Evolutionary conservation across 1,140 invertebrate species (phyloP).

Genomic region (Agrypnia vestita): DNA sequence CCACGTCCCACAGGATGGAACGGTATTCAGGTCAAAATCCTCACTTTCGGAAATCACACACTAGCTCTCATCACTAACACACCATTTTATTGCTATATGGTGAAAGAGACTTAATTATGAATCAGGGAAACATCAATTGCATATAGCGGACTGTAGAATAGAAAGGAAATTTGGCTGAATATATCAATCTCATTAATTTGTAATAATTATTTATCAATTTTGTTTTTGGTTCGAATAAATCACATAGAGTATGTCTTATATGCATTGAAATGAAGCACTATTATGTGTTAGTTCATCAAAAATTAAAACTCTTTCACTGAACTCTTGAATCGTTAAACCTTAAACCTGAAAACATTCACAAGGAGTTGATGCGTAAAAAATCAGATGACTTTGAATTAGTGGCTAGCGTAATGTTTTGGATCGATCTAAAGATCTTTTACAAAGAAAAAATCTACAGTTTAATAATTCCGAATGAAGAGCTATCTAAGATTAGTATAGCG

Average conservation of each 20-base stretch:
- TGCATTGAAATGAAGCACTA: too few species aligned
- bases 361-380: not conserved
- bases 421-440: conserved; percentile 13
- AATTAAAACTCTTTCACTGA: conserved; percentile 16
- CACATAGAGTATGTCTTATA: too few species aligned
- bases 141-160: too few species aligned
- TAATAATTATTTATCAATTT: too few species aligned
- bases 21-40: not conserved
- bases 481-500: conserved; percentile 1
- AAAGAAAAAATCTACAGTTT: conserved; percentile 9
- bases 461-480: not conserved
- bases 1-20: conserved; percentile 43
- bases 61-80: too few species aligned
- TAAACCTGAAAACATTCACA: conserved; percentile 35
- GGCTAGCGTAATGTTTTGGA: conserved; percentile 25
- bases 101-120: too few species aligned
- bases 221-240: too few species aligned
- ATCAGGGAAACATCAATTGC: too few species aligned
- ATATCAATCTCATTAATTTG: too few species aligned
- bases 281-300: not conserved
- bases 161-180: too few species aligned
- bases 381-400: conserved; percentile 15
- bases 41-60: too few species aligned
- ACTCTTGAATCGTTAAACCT: not conserved
- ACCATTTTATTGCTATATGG: too few species aligned